Evolutionary conservation across 2,797 vertebrate genomes (phyloP).

Genomic region (Rhinatrema bivittatum): DNA sequence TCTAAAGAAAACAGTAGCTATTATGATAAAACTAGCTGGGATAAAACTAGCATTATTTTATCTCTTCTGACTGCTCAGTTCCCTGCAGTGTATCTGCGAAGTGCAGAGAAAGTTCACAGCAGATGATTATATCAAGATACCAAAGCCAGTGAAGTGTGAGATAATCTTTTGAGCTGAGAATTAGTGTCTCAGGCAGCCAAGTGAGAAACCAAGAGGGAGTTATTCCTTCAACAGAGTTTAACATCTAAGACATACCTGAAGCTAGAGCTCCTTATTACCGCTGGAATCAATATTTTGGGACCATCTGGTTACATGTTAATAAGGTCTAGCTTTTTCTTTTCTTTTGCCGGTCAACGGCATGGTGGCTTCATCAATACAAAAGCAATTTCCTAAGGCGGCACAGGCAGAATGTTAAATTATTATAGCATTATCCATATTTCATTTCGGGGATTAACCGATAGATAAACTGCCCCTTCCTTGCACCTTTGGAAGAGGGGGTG

Average conservation of each 20-base stretch:
- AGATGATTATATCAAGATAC: slow-evolving; percentile 44
- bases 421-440: too few species aligned
- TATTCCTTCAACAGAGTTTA: slow-evolving; percentile 41
- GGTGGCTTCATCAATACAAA: slow-evolving; percentile 10
- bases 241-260: slow-evolving; percentile 32
- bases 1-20: slow-evolving; percentile 37
- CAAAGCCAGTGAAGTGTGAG: slow-evolving; percentile 46
- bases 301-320: slow-evolving; percentile 23
- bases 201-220: slow-evolving; percentile 39
- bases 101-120: slow-evolving; percentile 47
- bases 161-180: slow-evolving; percentile 52
- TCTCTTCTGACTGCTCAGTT: slow-evolving; percentile 31
- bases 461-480: too few species aligned
- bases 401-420: neutral
- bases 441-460: neutral
- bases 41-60: slow-evolving; percentile 26
- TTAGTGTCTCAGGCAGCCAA: slow-evolving; percentile 44
- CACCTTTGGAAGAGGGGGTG: too few species aligned
- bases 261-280: slow-evolving; percentile 25
- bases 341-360: slow-evolving; percentile 2
- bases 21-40: slow-evolving; percentile 29
- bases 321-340: neutral
- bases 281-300: slow-evolving; percentile 24
- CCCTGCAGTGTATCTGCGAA: slow-evolving; percentile 41
- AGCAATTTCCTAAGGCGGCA: slow-evolving; percentile 2